Base-by-base conservation (phyloP, 2,113 vertebrate species). In the Rhineura floridana region DNA sequence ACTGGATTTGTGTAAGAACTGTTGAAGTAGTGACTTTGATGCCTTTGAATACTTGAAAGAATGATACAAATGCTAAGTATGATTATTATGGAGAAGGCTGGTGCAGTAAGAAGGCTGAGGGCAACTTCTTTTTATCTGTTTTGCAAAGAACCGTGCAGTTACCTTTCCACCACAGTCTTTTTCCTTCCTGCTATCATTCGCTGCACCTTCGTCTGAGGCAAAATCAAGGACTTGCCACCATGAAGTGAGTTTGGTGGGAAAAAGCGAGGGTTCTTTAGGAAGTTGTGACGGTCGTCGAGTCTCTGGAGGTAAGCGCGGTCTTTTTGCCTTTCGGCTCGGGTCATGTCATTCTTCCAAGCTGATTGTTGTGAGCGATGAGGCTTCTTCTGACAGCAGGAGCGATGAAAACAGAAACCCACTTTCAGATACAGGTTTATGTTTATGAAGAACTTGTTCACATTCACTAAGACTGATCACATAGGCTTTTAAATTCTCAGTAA, bases 181-280 rank as follows among this genome's bases (percentile, higher is more conserved):
- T 83, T 92, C 84, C 67, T 94, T 85, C 59, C 90, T 2, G 23
- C 67, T 72, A 88, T 85, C 6, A 6, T 84, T 85, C 75, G 94
- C 48, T 70, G 91, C n/a, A 87, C 94, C 92, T 91, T 97, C 88
- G 90, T 93, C 48, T 86, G 92, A 63, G 96, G 93, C 52, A 96
- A 90, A 30, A 98, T 90, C 17, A 99, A 97, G 36, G 98, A 98
- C 83, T 88, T 97, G 81, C 97, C 97, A 9, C 98, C 97, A 0
- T 80, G 70, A 0, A 87, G 91, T 17, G 96, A 83, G 84, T 97
- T 96, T 2, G 95, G 97, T 15, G 97, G 97, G 90, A 98, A 97
- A 91, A 98, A 99, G 1, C 98, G 97, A 8, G 98, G 98, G 75
- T 98, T 99, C 90, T 94, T 97, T 17, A 99, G 96, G 93, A 97